phyloP scores from a whole-genome alignment of 1,140 invertebrate genomes.

The Pogonus chalceus region DNA sequence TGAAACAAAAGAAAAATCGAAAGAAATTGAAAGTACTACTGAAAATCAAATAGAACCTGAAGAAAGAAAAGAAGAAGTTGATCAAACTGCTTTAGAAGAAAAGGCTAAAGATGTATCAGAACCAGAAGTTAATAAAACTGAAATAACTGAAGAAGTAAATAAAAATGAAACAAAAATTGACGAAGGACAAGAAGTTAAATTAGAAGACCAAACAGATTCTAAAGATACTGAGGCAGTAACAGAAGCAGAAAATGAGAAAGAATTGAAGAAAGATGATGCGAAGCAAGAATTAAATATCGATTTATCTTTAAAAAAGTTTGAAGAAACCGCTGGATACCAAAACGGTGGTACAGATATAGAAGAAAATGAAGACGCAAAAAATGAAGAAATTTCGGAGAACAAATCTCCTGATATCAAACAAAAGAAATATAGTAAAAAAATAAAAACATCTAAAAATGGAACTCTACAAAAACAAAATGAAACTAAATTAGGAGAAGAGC shows the following conservation, averaged over 20 bases:
- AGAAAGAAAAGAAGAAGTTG: slow-evolving; percentile 9
- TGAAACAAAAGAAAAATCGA: slow-evolving; percentile 24
- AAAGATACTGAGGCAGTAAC: slow-evolving; percentile 1
- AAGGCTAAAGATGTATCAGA: slow-evolving; percentile 12
- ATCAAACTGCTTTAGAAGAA: slow-evolving; percentile 13
- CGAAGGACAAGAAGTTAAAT: background rate
- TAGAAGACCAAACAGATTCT: background rate
- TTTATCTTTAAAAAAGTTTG: background rate
- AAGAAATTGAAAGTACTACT: slow-evolving; percentile 22
- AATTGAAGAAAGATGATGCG: slow-evolving; percentile 21
- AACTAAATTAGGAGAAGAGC: slow-evolving; percentile 40
- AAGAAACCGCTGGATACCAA: slow-evolving; percentile 10
- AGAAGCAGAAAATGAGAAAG: background rate
- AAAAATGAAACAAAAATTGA: slow-evolving; percentile 11
- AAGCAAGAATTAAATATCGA: background rate
- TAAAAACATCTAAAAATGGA: slow-evolving; percentile 17
- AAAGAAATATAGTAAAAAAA: slow-evolving; percentile 12
- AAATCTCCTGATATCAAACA: slow-evolving; percentile 8
- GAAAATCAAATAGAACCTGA: slow-evolving; percentile 20
- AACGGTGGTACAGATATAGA: slow-evolving; percentile 4
- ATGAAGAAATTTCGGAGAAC: slow-evolving; percentile 7
- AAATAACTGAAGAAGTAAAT: slow-evolving; percentile 14
- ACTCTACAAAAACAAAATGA: slow-evolving; percentile 17
- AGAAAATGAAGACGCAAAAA: slow-evolving; percentile 1
- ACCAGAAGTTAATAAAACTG: slow-evolving; percentile 11